phyloP scores from a whole-genome alignment of 2,888 invertebrate genomes.

The Zele albiditarsus region DNA sequence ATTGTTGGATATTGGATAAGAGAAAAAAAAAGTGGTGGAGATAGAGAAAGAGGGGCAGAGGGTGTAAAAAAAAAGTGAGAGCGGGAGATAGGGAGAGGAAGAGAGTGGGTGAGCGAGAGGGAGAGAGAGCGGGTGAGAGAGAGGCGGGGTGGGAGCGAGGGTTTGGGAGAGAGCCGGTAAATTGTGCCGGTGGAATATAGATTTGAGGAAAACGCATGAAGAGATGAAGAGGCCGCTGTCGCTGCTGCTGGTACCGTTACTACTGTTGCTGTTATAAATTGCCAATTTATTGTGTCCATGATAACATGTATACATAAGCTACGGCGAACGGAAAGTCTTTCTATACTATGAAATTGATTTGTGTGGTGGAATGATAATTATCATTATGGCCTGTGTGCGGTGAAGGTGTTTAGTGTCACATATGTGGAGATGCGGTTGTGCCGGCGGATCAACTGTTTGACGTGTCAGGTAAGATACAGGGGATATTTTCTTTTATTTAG shows the following conservation, averaged over 20 bases:
- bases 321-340: not conserved
- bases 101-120: too few species aligned
- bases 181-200: not conserved
- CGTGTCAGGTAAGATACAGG: constrained; percentile 8
- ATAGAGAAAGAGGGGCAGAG: not conserved
- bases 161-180: not conserved
- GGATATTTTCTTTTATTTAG: not conserved
- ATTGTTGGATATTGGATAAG: not conserved
- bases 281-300: not conserved
- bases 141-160: too few species aligned
- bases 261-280: not conserved
- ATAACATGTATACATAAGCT: not conserved
- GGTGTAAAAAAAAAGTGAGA: too few species aligned
- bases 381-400: not conserved
- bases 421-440: constrained; percentile 2
- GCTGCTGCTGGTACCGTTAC: not conserved
- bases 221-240: not conserved
- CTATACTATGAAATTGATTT: not conserved
- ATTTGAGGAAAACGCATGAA: not conserved
- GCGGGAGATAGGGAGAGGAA: too few species aligned
- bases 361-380: constrained; percentile 6
- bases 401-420: constrained; percentile 1
- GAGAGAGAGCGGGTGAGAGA: too few species aligned
- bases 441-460: not conserved
- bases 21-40: not conserved